phyloP scores from a whole-genome alignment of 2,797 vertebrate species.

The Ibycter americanus region DNA sequence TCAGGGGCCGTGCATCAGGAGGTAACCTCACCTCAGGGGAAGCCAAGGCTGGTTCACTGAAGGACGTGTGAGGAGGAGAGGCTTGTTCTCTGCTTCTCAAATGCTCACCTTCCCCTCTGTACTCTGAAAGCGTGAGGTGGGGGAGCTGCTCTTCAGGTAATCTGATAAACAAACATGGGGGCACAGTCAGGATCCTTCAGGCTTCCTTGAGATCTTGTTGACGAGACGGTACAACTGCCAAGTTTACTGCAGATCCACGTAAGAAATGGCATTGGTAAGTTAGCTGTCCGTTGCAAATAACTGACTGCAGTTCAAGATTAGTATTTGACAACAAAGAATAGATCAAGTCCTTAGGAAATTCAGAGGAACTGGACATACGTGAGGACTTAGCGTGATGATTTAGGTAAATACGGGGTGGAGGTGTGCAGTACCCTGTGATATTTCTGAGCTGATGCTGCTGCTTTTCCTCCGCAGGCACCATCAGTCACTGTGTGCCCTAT shows the following conservation, averaged over 20 bases:
- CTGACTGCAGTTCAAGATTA: neutral
- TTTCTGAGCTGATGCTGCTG: neutral
- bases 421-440: neutral
- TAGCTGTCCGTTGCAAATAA: neutral
- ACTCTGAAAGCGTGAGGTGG: neutral
- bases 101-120: neutral
- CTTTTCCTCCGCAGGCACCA: neutral
- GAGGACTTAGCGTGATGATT: neutral
- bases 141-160: neutral
- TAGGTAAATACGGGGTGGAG: neutral
- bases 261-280: neutral
- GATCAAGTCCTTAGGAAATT: neutral
- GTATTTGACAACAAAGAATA: neutral
- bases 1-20: neutral
- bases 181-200: neutral
- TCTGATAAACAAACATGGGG: neutral
- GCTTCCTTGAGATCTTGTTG: neutral
- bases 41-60: neutral
- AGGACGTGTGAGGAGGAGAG: neutral
- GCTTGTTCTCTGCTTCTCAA: neutral
- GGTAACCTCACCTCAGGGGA: neutral
- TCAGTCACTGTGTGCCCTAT: neutral
- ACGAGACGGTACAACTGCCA: neutral
- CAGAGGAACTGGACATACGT: neutral
- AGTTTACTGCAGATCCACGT: neutral